A percentile compares a stretch with the other conserved stretches of the same genome.
phyloP scores from a whole-genome alignment of 1,140 invertebrate genomes.

The Zaprionus ghesquierei region DNA sequence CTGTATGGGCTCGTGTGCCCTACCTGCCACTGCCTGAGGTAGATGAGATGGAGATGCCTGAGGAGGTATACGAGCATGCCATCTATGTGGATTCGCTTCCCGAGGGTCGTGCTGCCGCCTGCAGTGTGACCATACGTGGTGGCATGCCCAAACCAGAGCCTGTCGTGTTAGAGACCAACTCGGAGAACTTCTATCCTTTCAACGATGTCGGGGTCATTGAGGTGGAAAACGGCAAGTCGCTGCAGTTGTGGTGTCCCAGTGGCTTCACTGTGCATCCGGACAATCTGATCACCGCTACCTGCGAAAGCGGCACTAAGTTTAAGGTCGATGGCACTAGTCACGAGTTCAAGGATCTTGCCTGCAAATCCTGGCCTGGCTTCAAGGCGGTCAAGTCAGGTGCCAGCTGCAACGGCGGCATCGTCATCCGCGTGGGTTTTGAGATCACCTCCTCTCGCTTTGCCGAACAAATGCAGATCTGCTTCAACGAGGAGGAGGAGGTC shows the following conservation, averaged over 20 bases:
- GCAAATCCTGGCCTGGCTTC: constrained; percentile 69
- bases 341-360: constrained; percentile 75
- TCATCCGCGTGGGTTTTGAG: constrained; percentile 74
- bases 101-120: constrained; percentile 50
- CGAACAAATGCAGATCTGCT: constrained; percentile 82
- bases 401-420: constrained; percentile 72
- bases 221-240: constrained; percentile 45
- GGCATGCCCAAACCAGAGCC: constrained; percentile 71
- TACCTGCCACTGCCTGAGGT: constrained; percentile 40
- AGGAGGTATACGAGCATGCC: constrained; percentile 32
- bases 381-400: constrained; percentile 73
- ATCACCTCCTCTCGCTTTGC: constrained; percentile 71
- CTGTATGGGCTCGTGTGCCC: constrained; percentile 57
- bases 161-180: constrained; percentile 64
- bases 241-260: constrained; percentile 71
- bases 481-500: constrained; percentile 76
- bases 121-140: constrained; percentile 67
- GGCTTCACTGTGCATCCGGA: constrained; percentile 49
- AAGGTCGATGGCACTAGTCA: constrained; percentile 52
- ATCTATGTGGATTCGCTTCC: constrained; percentile 34
- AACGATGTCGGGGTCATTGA: constrained; percentile 60
- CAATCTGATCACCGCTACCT: constrained; percentile 62
- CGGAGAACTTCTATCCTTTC: constrained; percentile 70
- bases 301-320: constrained; percentile 71
- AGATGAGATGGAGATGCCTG: constrained; percentile 58